Percentiles rank a stretch among this genome's conserved stretches.
Evolutionary conservation across 2,113 vertebrate species (phyloP).

Genomic region (Pongo abelii): DNA sequence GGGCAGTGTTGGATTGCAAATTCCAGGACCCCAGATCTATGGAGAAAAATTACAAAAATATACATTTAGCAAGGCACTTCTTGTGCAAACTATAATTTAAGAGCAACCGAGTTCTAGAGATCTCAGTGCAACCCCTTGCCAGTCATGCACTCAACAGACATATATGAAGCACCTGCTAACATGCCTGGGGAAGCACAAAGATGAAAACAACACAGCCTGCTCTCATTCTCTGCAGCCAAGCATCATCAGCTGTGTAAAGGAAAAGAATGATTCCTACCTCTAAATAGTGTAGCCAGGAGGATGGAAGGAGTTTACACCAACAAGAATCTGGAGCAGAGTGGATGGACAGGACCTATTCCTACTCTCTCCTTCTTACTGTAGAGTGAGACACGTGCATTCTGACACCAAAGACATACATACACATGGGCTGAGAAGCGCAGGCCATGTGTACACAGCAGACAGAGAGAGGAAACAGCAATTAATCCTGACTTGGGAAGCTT

Average conservation of each 20-base stretch:
- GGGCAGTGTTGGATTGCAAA: neutral
- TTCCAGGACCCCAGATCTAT: neutral
- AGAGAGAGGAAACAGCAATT: neutral
- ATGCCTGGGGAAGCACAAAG: neutral
- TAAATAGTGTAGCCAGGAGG: neutral
- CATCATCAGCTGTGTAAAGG: neutral
- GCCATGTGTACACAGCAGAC: rapidly evolving
- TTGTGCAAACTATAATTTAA: neutral
- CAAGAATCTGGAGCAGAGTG: neutral
- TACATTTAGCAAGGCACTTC: neutral
- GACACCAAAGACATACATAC: neutral
- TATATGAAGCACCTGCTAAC: neutral
- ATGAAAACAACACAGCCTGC: neutral
- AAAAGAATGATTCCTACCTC: neutral
- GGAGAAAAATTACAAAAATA: neutral
- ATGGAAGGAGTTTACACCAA: neutral
- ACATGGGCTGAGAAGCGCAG: neutral
- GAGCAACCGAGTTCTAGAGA: neutral
- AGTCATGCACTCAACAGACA: neutral
- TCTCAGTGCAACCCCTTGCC: neutral
- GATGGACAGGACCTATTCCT: neutral
- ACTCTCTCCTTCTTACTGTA: neutral
- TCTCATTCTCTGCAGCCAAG: neutral
- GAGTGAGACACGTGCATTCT: neutral
- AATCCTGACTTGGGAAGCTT: neutral